phyloP scores from a whole-genome alignment of 2,888 invertebrate genomes.

The Lissocephala sabroskyi region DNA sequence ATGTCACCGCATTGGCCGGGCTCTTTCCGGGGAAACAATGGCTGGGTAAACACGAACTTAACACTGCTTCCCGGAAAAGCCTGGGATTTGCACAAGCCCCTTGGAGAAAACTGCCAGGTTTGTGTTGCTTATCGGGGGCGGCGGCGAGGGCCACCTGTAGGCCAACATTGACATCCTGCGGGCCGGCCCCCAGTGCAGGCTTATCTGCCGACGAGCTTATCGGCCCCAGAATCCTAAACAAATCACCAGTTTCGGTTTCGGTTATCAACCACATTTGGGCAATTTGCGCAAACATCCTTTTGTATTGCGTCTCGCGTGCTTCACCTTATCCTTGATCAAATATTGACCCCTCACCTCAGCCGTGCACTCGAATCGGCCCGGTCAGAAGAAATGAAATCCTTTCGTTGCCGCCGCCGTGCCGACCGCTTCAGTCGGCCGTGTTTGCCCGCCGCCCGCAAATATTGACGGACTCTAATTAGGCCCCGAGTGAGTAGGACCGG shows the following conservation, averaged over 20 bases:
- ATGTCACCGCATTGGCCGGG: conserved; percentile 16
- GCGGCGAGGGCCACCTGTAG: conserved; percentile 41
- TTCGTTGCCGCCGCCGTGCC: conserved; percentile 27
- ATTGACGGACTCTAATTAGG: conserved; percentile 44
- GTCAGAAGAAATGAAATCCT: conserved; percentile 43
- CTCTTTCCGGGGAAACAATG: conserved; percentile 59
- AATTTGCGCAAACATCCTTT: conserved; percentile 61
- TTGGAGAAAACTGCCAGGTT: neutral
- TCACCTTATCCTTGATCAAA: conserved; percentile 53
- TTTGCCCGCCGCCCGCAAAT: conserved; percentile 32
- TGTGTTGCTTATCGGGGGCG: conserved; percentile 12
- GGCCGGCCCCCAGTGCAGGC: conserved; percentile 29
- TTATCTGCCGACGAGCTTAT: conserved; percentile 48
- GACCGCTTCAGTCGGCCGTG: conserved; percentile 11
- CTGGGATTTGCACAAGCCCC: conserved; percentile 38
- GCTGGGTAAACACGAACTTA: conserved; percentile 50
- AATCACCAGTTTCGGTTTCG: conserved; percentile 21
- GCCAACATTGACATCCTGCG: conserved; percentile 45
- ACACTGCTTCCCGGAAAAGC: conserved; percentile 58
- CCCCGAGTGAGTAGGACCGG: conserved; percentile 35
- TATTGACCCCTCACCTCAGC: conserved; percentile 45
- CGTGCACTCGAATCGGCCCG: conserved; percentile 41
- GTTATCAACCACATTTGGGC: conserved; percentile 49
- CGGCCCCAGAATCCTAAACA: conserved; percentile 42
- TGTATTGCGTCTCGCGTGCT: conserved; percentile 28